Evolutionary conservation across 2,113 vertebrate genomes (phyloP).

Genomic region (Speoplatyrhinus poulsoni): DNA sequence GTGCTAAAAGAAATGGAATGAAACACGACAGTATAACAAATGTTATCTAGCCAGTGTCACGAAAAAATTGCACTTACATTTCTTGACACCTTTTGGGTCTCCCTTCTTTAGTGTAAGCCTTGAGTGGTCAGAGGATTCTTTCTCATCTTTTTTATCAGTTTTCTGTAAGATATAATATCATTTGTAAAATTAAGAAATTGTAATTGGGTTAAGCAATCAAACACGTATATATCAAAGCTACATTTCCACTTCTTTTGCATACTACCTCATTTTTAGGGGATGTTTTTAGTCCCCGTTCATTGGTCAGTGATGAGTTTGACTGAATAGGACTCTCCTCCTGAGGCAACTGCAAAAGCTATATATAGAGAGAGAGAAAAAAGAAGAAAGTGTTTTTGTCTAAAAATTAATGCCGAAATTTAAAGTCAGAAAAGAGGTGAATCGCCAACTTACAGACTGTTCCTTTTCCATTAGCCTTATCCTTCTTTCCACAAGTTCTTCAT

Average conservation of each 20-base stretch:
- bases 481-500: slow-evolving; percentile 82
- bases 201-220: background rate
- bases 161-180: slow-evolving; percentile 42
- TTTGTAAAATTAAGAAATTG: background rate
- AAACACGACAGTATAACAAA: background rate
- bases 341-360: slow-evolving; percentile 39
- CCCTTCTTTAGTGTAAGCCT: slow-evolving; percentile 53
- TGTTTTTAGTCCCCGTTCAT: slow-evolving; percentile 33
- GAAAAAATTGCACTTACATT: slow-evolving; percentile 44
- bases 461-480: slow-evolving; percentile 74
- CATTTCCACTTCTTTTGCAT: slow-evolving; percentile 73
- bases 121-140: slow-evolving; percentile 5
- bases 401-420: background rate
- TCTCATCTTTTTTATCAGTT: slow-evolving; percentile 59
- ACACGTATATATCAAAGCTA: background rate
- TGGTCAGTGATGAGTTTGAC: slow-evolving; percentile 32
- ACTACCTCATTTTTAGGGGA: background rate
- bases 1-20: background rate
- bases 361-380: background rate
- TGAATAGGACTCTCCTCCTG: slow-evolving; percentile 39
- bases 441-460: slow-evolving; percentile 39
- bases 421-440: background rate
- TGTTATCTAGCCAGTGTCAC: background rate
- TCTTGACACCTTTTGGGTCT: slow-evolving; percentile 54
- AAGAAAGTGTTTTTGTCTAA: background rate